Conservation (phyloP, 2,888 invertebrate species). For the Diaphora mendica region DNA sequence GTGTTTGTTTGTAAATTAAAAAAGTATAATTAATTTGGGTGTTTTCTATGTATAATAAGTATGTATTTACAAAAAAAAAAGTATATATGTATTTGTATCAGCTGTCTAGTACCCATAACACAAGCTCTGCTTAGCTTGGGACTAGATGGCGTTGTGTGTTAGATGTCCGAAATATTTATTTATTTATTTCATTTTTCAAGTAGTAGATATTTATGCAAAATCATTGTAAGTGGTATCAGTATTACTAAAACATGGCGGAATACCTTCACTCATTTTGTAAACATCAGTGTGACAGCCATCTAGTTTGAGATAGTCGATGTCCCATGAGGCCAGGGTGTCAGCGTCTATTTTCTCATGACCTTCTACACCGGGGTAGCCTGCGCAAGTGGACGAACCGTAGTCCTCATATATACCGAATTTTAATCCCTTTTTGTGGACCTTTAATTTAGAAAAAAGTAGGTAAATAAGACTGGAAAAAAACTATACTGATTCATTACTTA, state of each 20-base stretch:
- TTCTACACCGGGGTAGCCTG: constrained; percentile 91
- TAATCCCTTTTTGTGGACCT: constrained; percentile 91
- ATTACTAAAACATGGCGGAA: neutral
- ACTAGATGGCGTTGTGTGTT: too few relatives aligned
- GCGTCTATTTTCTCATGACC: constrained; percentile 89
- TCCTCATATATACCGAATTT: constrained; percentile 94
- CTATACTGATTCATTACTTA: too few relatives aligned
- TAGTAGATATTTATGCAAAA: neutral
- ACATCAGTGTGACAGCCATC: constrained; percentile 91
- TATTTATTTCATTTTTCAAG: too few relatives aligned
- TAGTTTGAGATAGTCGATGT: constrained; percentile 92
- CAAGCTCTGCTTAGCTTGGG: too few relatives aligned
- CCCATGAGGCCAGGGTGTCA: constrained; percentile 91
- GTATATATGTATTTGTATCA: too few relatives aligned
- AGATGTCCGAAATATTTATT: too few relatives aligned
- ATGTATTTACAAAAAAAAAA: too few relatives aligned
- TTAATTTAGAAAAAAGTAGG: neutral
- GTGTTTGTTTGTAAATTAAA: neutral
- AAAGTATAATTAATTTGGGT: too few relatives aligned
- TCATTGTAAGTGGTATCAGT: neutral
- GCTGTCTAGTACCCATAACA: too few relatives aligned
- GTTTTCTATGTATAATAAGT: too few relatives aligned
- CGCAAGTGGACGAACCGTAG: constrained; percentile 91
- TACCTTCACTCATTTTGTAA: constrained; percentile 25
- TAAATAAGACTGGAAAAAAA: too few relatives aligned